Conservation (phyloP, 2,797 vertebrate species). For the Myotis findleyi region DNA sequence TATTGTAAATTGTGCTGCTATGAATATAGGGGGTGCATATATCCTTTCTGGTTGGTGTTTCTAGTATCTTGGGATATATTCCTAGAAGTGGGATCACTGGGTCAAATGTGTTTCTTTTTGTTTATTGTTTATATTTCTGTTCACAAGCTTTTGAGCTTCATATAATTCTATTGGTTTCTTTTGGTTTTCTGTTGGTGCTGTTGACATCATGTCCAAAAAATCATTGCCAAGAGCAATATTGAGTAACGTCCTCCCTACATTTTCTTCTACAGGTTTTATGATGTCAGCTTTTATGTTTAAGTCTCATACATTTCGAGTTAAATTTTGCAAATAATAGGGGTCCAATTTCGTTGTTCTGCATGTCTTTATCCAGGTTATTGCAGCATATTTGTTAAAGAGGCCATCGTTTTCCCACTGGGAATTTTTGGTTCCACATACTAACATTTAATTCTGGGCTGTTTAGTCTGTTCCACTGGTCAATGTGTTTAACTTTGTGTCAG, state of each 20-base stretch:
- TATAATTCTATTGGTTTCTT: neutral
- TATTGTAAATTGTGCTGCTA: too few species aligned
- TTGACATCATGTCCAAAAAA: neutral
- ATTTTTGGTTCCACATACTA: neutral
- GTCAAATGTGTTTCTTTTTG: neutral
- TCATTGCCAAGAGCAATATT: neutral
- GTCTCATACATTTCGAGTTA: neutral
- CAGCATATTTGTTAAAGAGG: neutral
- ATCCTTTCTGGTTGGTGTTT: too few species aligned
- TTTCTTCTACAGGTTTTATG: neutral
- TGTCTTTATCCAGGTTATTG: neutral
- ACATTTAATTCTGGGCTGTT: neutral
- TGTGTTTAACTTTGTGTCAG: neutral
- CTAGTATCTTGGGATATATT: too few species aligned
- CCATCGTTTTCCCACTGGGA: neutral
- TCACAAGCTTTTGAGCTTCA: neutral
- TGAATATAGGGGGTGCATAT: too few species aligned
- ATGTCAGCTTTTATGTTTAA: neutral
- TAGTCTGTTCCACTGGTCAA: neutral
- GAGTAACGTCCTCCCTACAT: neutral
- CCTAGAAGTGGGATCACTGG: too few species aligned
- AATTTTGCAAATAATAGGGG: neutral
- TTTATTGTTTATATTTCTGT: neutral
- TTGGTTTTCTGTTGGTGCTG: neutral
- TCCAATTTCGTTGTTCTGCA: neutral